A percentile compares a stretch with the other conserved stretches of the same genome.
phyloP scores from a whole-genome alignment of 2,113 vertebrate genomes.

The Zingel zingel region DNA sequence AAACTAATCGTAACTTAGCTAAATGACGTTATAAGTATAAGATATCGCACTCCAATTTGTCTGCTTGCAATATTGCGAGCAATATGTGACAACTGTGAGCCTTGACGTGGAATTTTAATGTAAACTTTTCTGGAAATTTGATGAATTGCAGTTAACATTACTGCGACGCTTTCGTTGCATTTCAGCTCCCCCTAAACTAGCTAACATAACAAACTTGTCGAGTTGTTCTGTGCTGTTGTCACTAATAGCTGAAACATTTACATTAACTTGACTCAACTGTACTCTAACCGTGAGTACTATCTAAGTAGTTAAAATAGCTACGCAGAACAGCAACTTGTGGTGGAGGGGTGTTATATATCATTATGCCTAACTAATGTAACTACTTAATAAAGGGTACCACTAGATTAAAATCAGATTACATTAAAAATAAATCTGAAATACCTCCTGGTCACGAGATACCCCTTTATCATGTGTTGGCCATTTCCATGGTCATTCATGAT shows the following conservation, averaged over 20 bases:
- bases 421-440: not conserved
- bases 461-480: constrained; percentile 10
- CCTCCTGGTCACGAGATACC: not conserved
- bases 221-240: not conserved
- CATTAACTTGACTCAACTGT: not conserved
- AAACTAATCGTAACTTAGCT: constrained; percentile 19
- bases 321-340: not conserved
- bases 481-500: not conserved
- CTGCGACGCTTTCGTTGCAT: not conserved
- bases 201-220: not conserved
- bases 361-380: not conserved
- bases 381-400: no score
- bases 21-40: not conserved
- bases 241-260: not conserved
- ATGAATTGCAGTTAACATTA: no score
- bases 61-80: not conserved
- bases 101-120: not conserved
- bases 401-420: not conserved
- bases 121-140: not conserved
- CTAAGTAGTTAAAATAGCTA: not conserved
- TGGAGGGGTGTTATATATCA: not conserved
- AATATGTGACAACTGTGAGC: accelerated
- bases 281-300: not conserved
- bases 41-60: accelerated
- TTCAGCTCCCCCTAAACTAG: not conserved